Conservation (phyloP, 2,888 invertebrate genomes). For the Drosophila mettleri region DNA sequence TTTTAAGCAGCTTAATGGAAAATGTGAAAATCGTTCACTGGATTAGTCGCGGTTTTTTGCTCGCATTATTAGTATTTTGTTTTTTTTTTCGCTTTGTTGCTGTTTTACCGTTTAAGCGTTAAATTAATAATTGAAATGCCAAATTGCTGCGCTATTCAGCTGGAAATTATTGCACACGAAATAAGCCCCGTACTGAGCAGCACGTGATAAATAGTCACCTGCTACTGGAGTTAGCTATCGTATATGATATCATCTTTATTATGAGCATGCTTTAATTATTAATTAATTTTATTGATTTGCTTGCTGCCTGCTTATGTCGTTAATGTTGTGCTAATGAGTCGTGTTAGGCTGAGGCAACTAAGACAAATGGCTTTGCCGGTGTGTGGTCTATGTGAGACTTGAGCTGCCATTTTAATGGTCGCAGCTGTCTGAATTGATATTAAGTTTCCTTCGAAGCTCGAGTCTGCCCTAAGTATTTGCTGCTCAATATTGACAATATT, state of each 20-base stretch:
- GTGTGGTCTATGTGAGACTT: background rate
- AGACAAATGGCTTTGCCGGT: conserved; percentile 53
- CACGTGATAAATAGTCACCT: conserved; percentile 7
- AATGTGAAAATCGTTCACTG: conserved; percentile 55
- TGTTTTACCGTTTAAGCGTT: conserved; percentile 27
- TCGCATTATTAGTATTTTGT: background rate
- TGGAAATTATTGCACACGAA: conserved; percentile 17
- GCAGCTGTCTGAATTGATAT: background rate
- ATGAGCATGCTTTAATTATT: conserved; percentile 57
- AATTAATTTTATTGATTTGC: conserved; percentile 76
- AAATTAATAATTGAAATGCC: conserved; percentile 53
- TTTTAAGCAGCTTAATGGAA: conserved; percentile 68
- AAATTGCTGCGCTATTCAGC: conserved; percentile 43
- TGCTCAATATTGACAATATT: background rate
- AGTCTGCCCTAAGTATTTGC: too few species aligned
- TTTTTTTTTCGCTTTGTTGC: conserved; percentile 1
- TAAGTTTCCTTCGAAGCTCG: background rate
- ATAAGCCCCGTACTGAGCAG: conserved; percentile 2
- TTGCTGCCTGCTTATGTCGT: conserved; percentile 25
- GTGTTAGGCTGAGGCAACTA: conserved; percentile 38
- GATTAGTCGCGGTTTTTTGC: conserved; percentile 34
- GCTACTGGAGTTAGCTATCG: conserved; percentile 28
- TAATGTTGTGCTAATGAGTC: conserved; percentile 55
- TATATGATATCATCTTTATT: conserved; percentile 49
- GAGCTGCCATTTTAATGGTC: background rate